Base-by-base conservation (phyloP, 2,797 vertebrate genomes). In the Mus spretus region DNA sequence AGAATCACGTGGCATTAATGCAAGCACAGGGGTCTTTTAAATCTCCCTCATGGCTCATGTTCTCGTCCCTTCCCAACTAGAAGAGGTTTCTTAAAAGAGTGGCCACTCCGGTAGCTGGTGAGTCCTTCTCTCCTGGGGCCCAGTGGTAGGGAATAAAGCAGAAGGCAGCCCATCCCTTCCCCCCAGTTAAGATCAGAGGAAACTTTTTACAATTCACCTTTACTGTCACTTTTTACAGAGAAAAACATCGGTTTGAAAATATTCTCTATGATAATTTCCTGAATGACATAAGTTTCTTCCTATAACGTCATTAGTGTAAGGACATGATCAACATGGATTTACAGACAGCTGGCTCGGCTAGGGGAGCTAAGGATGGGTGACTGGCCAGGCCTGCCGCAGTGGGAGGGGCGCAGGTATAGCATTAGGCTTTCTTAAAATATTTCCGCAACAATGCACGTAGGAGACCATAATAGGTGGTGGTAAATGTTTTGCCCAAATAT, bases 1-100 rank as follows among this genome's bases (percentile, higher is more conserved):
- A 97, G 95, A 96, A 94, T 97, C 98, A 26, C 14, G 97, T 95
- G 98, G 98, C 98, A 98, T 98, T 98, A 98, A 98, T 95, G 97
- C 96, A 98, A 99, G 99, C 99, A 99, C 99, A 99, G 99, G 98
- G 97, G 98, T 96, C 98, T 97, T 98, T 96, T 96, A 93, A 96
- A 97, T 98, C 97, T 98, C 97, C 97, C 98, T 98, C 97, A 98
- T 97, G 96, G 97, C 97, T 98, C 96, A 34, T 97, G 96, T 96
- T 98, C 97, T 98, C 87, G 79, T 96, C 97, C 97, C 4, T 96
- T 97, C 93, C 78, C 91, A 96, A 78, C 90, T 61, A 37, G 81
- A 96, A 95, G 93, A 96, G 95, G 86, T 95, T 83, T 92, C 97
- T 96, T 86, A 93, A 92, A 95, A 87, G 92, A 89, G 44, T 97